Evolutionary conservation across 1,140 invertebrate genomes (phyloP).

Genomic region (Brachionus sp.): DNA sequence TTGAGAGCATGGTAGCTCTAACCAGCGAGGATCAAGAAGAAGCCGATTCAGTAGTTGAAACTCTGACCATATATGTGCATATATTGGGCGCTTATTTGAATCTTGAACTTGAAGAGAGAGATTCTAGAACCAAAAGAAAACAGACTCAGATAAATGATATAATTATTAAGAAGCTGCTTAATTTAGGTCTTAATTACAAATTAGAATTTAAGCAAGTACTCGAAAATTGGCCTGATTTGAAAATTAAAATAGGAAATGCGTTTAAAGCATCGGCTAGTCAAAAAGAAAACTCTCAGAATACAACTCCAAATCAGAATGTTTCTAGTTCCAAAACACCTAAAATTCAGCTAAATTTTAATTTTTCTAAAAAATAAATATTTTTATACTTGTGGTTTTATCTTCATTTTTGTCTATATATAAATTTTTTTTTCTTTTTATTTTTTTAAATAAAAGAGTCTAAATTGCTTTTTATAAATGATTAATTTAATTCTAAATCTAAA

Average conservation of each 20-base stretch:
- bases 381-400: conserved; percentile 22
- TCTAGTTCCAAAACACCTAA: conserved; percentile 14
- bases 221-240: conserved; percentile 9
- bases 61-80: conserved; percentile 40
- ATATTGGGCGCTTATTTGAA: conserved; percentile 24
- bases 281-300: not conserved
- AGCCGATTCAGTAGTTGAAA: not conserved
- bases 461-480: no score
- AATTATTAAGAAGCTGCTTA: conserved; percentile 21
- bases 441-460: conserved; percentile 42
- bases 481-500: no score
- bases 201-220: conserved; percentile 20
- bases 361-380: conserved; percentile 42
- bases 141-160: not conserved
- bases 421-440: not conserved
- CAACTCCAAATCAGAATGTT: not conserved
- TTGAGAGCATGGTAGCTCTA: conserved; percentile 3
- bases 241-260: conserved; percentile 14
- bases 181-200: conserved; percentile 33
- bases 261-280: conserved; percentile 7
- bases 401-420: not conserved
- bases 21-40: not conserved
- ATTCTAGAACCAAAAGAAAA: not conserved
- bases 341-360: conserved; percentile 45
- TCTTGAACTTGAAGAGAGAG: not conserved